Base-by-base conservation (phyloP, 2,797 vertebrate genomes). In the Gila robusta region DNA sequence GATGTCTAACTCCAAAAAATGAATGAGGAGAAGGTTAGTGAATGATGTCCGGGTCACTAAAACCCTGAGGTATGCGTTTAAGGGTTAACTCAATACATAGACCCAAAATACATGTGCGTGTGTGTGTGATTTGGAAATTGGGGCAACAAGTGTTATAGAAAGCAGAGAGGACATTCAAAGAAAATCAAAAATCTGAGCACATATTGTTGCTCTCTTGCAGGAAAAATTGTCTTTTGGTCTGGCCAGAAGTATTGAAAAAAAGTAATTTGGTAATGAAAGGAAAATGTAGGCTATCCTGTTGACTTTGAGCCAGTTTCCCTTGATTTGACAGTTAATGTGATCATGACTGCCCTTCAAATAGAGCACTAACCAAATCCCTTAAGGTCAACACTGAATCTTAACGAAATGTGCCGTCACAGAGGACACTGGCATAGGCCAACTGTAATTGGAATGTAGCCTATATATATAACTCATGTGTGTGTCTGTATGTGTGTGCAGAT, bases 211-310 rank as follows among this genome's bases (percentile, higher is more conserved):
- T 71, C 35, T 59, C 11, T 28, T 79, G 47, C 52, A 47, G 5
- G 10, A 52, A 47, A 70, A 72, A 79, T 12, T 3, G 64, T 77
- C 19, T 35, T 21, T 69, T 79, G 47, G 62, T 70, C 26, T 85
- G 44, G 47, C 73, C 62, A 78, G 62, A 49, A 84, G 32, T 28
- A 69, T 35, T 64, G 6, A 23, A 81, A 77, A 69, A 69, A 49
- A n/a, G 73, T 56, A 0, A 78, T 84, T 84, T 78, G 47, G 82
- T 69, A 84, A 78, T 78, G 64, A 84, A 78, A 67, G 21, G 16
- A 69, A 84, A 84, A 84, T 84, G 49, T 84, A 69, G 79, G 64
- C 79, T 81, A 81, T 84, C 47, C 64, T 78, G 82, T 84, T 84
- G 62, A 84, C 82, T 84, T 44, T 84, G 62, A 78, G 73, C 62